These are phyloP conservation scores for Eospalax fontanierii DNA, from an alignment of 2,797 vertebrate genomes.

Conservation along the genomic window DNA sequence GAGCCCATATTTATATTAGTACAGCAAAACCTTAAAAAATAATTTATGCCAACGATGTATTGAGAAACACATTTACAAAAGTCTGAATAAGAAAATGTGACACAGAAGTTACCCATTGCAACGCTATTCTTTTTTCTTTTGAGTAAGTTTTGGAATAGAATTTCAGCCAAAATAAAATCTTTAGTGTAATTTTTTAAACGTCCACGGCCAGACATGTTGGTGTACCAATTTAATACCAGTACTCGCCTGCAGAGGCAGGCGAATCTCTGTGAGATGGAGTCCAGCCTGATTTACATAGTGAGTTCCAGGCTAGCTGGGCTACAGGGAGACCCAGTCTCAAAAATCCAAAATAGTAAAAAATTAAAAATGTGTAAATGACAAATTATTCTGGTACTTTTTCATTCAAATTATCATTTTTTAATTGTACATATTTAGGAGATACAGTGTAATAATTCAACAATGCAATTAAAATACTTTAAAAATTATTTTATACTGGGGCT, in stretches of 20 bases:
- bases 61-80: constrained; percentile 59
- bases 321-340: too few relatives aligned
- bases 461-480: not conserved
- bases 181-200: constrained; percentile 53
- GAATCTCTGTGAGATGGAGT: too few relatives aligned
- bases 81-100: constrained; percentile 61
- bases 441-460: not conserved
- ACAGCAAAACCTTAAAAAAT: constrained; percentile 10
- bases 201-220: too few relatives aligned
- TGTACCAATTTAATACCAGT: too few relatives aligned
- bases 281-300: too few relatives aligned
- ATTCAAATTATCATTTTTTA: constrained; percentile 43
- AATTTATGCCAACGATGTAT: not conserved
- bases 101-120: constrained; percentile 19
- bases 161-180: constrained; percentile 56
- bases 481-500: not conserved
- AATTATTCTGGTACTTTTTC: constrained; percentile 5
- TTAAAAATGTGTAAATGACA: constrained; percentile 31
- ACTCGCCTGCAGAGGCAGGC: too few relatives aligned
- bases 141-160: constrained; percentile 42
- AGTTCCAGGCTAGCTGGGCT: too few relatives aligned
- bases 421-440: not conserved
- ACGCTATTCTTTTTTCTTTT: not conserved
- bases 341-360: too few relatives aligned
- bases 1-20: constrained; percentile 59